Evolutionary conservation across 2,888 invertebrate species (phyloP), one percentile per base, ranked within the genome.

Genomic region (Elegia similella): DNA sequence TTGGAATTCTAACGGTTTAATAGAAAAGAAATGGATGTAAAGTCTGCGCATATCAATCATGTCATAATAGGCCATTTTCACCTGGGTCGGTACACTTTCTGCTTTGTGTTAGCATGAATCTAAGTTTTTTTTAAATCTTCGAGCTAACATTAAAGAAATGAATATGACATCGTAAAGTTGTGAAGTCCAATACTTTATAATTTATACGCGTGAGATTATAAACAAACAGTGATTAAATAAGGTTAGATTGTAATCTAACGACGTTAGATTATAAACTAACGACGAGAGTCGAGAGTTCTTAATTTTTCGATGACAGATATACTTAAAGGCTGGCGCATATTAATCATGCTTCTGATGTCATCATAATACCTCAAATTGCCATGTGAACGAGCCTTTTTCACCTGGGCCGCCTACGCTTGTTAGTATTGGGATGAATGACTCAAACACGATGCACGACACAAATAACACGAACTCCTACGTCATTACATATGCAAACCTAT

Each of bases 371-470:
- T 67, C 69, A 74, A 80, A 82, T 82, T 78, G 76, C 75, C 80
- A 77, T 82, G 80, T 75, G 80, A 80, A 76, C 77, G 72, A 71
- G 67, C 68, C 70, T 72, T 72, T 72, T 78, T 78, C 81, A 84
- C 81, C 82, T 78, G 78, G 70, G 62, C 67, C 79, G 71, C 82
- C 82, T 78, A 85, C 82, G 69, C 71, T 63, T 17, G 42, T 30
- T 30, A 29, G 7, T 23, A 15, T 48, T 56, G 29, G 42, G 48
- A 56, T 42, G 56, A 50, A 56, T 55, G 55, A 55, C 23, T 56
- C 56, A 56, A 29, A 48, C 55, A 42, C 23, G 10, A 38, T 38
- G 55, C 44, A 42, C 23, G 10, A 38, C 17, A 47, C 44, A 55
- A 47, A 54, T 54, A 16, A 48, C 46, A n/a, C 5, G 17, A 48